phyloP scores from a whole-genome alignment of 2,888 invertebrate species.

The Argynnis bischoffii region DNA sequence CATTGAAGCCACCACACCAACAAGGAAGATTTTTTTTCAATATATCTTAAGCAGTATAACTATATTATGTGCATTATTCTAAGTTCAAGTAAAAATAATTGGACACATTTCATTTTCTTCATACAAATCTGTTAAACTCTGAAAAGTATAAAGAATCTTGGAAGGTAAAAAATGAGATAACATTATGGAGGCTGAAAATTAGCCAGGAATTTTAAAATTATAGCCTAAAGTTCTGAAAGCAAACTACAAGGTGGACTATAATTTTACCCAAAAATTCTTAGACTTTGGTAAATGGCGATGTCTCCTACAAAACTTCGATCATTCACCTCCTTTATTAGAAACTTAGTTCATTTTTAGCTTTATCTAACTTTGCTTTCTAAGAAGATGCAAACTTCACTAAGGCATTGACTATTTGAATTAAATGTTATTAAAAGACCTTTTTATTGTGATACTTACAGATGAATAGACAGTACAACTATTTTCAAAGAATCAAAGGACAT shows the following conservation, averaged over 20 bases:
- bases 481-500: no score
- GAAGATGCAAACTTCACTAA: conserved; percentile 23
- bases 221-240: conserved; percentile 5
- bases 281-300: conserved; percentile 14
- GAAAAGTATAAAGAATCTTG: no score
- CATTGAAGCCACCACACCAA: no score
- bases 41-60: no score
- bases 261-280: conserved; percentile 15
- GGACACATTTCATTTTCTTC: no score
- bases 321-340: conserved; percentile 27
- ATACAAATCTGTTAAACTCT: no score
- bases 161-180: no score
- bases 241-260: neutral
- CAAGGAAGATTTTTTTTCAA: no score
- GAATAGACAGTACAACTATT: neutral
- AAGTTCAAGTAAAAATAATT: no score
- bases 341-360: conserved; percentile 16
- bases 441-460: neutral
- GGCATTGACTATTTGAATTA: conserved; percentile 25
- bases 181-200: neutral
- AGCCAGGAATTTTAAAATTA: neutral
- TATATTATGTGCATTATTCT: no score
- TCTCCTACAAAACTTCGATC: conserved; percentile 20
- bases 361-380: conserved; percentile 17
- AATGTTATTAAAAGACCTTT: conserved; percentile 9